Conservation (phyloP, 2,888 invertebrate genomes). For the Brenthis daphne region DNA sequence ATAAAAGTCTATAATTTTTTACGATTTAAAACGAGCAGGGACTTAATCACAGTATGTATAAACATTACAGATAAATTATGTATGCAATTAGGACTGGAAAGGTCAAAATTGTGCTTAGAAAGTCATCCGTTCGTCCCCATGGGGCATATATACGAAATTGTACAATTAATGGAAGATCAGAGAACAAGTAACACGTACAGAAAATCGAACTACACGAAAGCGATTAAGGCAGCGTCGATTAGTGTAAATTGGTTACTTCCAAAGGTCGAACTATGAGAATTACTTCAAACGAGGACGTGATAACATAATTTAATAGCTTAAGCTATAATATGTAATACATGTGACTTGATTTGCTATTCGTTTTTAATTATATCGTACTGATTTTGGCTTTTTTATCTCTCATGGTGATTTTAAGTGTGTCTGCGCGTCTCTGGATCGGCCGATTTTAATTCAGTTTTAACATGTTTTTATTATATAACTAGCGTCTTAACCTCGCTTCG, state of each 20-base stretch:
- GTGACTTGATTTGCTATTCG: not conserved
- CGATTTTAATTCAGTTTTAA: no score
- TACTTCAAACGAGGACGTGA: slow-evolving; percentile 1
- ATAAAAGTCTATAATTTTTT: no score
- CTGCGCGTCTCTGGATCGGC: no score
- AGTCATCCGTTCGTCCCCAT: not conserved
- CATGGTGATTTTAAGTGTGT: no score
- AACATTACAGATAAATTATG: no score
- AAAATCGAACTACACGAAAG: slow-evolving; percentile 30
- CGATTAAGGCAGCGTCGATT: slow-evolving; percentile 30
- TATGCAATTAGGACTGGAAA: no score
- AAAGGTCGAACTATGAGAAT: slow-evolving; percentile 11
- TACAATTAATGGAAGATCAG: slow-evolving; percentile 19
- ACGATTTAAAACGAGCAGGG: no score
- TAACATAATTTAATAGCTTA: not conserved
- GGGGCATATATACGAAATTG: slow-evolving; percentile 7
- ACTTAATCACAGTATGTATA: no score
- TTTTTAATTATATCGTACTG: not conserved
- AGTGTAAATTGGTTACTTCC: slow-evolving; percentile 23
- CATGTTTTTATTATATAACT: no score
- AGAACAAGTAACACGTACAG: slow-evolving; percentile 19
- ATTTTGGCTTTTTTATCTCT: no score
- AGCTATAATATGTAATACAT: not conserved
- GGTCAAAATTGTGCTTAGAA: no score
- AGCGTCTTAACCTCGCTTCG: no score